Percentiles rank a stretch among this genome's conserved stretches.
Conservation (phyloP, 2,113 vertebrate genomes). For the Pangasianodon gigas region DNA sequence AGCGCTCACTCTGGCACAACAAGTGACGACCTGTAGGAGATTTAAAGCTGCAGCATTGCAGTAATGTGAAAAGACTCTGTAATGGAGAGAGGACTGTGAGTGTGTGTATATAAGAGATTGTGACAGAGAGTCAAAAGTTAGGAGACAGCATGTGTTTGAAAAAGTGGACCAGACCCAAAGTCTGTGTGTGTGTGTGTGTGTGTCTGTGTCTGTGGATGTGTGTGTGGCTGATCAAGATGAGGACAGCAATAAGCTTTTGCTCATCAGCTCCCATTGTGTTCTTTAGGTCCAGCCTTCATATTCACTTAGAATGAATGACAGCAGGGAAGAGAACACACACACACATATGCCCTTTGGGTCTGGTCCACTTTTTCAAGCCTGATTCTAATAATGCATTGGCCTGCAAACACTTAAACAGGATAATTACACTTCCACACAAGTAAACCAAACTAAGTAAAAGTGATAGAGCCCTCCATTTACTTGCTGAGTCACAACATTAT, state of each 20-base stretch:
- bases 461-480: neutral
- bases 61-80: slow-evolving; percentile 29
- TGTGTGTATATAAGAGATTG: neutral
- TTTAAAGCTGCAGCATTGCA: slow-evolving; percentile 34
- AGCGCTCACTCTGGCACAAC: slow-evolving; percentile 32
- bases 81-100: neutral
- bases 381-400: neutral
- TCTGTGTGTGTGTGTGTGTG: slow-evolving; percentile 20
- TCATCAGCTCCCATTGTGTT: slow-evolving; percentile 65
- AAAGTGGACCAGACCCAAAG: neutral
- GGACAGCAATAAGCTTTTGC: slow-evolving; percentile 62
- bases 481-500: neutral
- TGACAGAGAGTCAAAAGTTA: neutral
- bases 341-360: slow-evolving; percentile 6
- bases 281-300: slow-evolving; percentile 62
- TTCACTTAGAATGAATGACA: slow-evolving; percentile 68
- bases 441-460: slow-evolving; percentile 4
- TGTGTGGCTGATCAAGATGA: slow-evolving; percentile 38
- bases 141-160: neutral
- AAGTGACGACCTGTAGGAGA: slow-evolving; percentile 26
- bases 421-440: slow-evolving; percentile 22
- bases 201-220: slow-evolving; percentile 27
- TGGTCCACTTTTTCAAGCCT: slow-evolving; percentile 16
- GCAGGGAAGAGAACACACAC: slow-evolving; percentile 11
- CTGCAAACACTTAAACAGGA: slow-evolving; percentile 20